Conservation (phyloP, 2,113 vertebrate species). For the Pollimyrus isidori region DNA sequence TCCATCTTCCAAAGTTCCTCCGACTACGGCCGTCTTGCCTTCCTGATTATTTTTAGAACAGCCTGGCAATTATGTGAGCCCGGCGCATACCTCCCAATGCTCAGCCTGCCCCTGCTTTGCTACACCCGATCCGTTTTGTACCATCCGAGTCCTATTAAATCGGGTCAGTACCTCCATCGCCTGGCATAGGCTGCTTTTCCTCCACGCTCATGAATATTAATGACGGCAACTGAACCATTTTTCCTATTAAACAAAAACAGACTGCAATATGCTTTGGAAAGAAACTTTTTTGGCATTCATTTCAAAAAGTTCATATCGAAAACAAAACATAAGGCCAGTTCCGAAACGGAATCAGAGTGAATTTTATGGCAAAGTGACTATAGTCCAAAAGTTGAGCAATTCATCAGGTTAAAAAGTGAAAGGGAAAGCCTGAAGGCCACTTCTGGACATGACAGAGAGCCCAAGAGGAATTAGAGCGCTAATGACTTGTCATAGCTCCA, state of each 20-base stretch:
- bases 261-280: not conserved
- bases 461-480: not conserved
- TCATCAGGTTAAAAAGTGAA: not conserved
- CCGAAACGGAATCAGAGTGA: not conserved
- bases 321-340: not conserved
- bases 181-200: not conserved
- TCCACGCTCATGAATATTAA: not conserved
- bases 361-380: not conserved
- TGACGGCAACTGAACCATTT: not conserved
- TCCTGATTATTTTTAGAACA: constrained; percentile 5
- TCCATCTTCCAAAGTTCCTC: not conserved
- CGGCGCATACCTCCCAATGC: not conserved
- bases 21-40: not conserved
- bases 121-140: not conserved
- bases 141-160: not conserved
- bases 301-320: not conserved
- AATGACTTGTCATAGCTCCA: not conserved
- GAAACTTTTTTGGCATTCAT: not conserved
- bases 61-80: not conserved
- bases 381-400: not conserved
- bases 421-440: not conserved
- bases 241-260: constrained; percentile 1
- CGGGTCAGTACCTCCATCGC: not conserved
- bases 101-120: not conserved
- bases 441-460: not conserved